These are phyloP conservation scores for Tachycineta bicolor DNA, from an alignment of 2,113 vertebrate species.

Conservation along the genomic window DNA sequence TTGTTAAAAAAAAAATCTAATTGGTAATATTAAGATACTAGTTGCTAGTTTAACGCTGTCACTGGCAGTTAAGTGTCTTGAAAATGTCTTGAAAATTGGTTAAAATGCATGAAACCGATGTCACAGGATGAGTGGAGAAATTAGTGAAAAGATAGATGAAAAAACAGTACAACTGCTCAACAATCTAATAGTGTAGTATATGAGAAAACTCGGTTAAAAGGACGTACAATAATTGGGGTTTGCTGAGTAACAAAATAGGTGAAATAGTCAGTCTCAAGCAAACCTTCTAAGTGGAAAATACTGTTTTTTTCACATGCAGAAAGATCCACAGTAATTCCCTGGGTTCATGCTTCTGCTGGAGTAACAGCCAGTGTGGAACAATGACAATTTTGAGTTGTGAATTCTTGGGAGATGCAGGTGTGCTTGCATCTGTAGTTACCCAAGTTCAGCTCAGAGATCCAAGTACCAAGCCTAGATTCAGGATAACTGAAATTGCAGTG, in stretches of 20 bases:
- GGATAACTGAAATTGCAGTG: neutral
- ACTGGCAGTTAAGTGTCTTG: neutral
- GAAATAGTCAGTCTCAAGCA: neutral
- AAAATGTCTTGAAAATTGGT: neutral
- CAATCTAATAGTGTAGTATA: neutral
- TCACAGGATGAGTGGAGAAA: neutral
- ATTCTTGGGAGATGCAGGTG: neutral
- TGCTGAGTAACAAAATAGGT: neutral
- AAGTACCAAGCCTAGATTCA: neutral
- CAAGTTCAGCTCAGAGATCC: neutral
- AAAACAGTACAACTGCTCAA: neutral
- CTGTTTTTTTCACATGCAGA: neutral
- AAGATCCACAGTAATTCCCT: neutral
- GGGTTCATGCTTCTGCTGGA: neutral
- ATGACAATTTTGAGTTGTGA: neutral
- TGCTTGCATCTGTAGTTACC: neutral
- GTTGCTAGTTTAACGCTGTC: neutral
- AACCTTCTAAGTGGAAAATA: neutral
- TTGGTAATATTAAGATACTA: neutral
- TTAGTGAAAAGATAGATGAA: neutral
- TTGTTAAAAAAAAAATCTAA: accelerated
- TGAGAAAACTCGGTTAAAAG: neutral
- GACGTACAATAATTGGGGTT: neutral
- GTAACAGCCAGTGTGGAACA: neutral
- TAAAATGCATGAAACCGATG: neutral